These are phyloP conservation scores for Anguilla rostrata DNA, from an alignment of 2,113 vertebrate genomes.

Conservation along the genomic window DNA sequence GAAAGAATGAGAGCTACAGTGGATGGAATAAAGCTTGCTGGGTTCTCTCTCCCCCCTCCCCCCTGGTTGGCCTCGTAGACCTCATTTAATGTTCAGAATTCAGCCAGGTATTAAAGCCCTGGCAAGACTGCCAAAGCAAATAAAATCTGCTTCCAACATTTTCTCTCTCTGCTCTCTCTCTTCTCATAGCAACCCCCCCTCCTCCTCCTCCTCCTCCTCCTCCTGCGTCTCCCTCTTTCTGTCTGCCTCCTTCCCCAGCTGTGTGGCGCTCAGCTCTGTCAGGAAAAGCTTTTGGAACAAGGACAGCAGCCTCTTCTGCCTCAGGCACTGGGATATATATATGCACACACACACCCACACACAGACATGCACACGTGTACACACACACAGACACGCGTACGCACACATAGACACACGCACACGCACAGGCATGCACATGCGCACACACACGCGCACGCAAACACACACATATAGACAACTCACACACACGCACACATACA, in stretches of 20 bases:
- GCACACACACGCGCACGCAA: not conserved
- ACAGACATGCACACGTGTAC: not conserved
- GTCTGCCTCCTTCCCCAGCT: not conserved
- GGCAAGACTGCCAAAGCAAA: not conserved
- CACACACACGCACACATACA: not conserved
- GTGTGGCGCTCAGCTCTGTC: not conserved
- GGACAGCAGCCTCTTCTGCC: constrained; percentile 5
- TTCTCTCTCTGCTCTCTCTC: not conserved
- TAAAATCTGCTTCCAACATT: not conserved
- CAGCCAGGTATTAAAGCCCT: not conserved
- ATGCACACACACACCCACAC: not conserved
- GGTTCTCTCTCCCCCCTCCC: not conserved
- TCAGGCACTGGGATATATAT: not conserved
- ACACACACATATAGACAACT: not conserved
- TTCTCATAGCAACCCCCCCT: too few relatives aligned
- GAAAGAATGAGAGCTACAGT: not conserved
- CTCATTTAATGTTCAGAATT: not conserved
- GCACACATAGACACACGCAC: too few relatives aligned
- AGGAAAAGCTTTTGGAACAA: not conserved
- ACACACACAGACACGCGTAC: not conserved
- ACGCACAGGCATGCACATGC: not conserved
- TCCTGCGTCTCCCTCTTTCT: not conserved
- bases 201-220: not conserved
- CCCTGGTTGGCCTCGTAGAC: not conserved
- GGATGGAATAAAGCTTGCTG: not conserved